Evolutionary conservation across 2,113 vertebrate genomes (phyloP), one percentile per base, ranked within the genome.

Genomic region (Plotosus lineatus): DNA sequence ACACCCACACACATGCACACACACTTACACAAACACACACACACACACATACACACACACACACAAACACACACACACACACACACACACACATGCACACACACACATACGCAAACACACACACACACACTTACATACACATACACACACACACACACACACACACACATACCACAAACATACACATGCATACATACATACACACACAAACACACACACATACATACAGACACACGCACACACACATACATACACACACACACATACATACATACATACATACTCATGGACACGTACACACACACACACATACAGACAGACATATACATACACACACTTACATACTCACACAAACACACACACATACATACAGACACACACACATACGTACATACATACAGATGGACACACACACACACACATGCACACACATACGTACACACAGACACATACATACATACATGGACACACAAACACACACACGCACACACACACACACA

Each of bases 191-290:
- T n/a, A n/a, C n/a, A n/a, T n/a, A n/a, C n/a, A n/a, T n/a, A n/a
- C 60, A 38, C 61, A 65, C 36, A 73, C 83, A 26, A 66, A 78
- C 42, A 72, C 38, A 61, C 6, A 28, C 46, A 74, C 50, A 15
- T 31, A 4, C 72, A 55, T 46, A 50, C 68, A 12, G 28, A 23
- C 63, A 66, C 36, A 66, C 71, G n/a, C 31, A 74, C 31, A 38
- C 71, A 51, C 46, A 28, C 48, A 56, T 33, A 38, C 55, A 40
- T 23, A 36, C 9, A 63, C 42, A 48, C 75, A 11, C 56, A 11
- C 46, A 28, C 73, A 50, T 14, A 17, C 15, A 17, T 33, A 38
- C 61, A 65, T 28, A 73, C 83, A 26, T 68, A 78, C 42, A 72
- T n/a, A 61, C 6, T 14, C 46, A 74, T 31, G n/a, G n/a, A 15